phyloP scores from a whole-genome alignment of 2,797 vertebrate species.

The Valencia hispanica region DNA sequence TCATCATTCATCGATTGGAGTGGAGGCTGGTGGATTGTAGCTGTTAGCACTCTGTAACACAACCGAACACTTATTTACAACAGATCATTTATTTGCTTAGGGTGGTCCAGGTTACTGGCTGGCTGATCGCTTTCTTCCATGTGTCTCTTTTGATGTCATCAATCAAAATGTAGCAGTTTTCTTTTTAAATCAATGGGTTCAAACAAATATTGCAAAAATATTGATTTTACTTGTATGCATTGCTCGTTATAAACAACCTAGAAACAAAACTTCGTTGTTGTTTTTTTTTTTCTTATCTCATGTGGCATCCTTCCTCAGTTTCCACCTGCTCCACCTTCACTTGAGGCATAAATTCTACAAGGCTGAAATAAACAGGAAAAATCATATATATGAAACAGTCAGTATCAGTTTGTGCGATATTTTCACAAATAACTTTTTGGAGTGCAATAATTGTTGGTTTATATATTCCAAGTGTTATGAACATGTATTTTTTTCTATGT shows the following conservation, averaged over 20 bases:
- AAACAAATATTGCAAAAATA: neutral
- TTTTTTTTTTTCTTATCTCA: conserved; percentile 82
- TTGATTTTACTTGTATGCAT: too few relatives aligned
- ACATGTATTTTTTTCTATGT: too few relatives aligned
- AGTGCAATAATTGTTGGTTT: neutral
- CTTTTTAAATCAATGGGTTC: neutral
- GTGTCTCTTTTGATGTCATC: neutral
- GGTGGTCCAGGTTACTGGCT: neutral
- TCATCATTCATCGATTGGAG: neutral
- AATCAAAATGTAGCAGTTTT: too few relatives aligned
- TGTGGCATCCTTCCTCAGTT: conserved; percentile 94
- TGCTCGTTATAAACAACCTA: too few relatives aligned
- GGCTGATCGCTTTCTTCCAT: neutral
- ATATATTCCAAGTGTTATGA: neutral
- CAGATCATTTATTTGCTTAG: too few relatives aligned
- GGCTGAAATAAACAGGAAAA: conserved; percentile 70
- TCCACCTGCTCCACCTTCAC: conserved; percentile 94
- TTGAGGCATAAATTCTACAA: conserved; percentile 94
- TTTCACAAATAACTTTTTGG: too few relatives aligned
- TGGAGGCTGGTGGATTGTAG: neutral
- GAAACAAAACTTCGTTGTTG: too few relatives aligned
- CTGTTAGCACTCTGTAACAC: neutral
- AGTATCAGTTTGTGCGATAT: neutral
- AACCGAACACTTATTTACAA: neutral
- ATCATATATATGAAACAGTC: neutral